A percentile compares a stretch with the other conserved stretches of the same genome.
Conservation (phyloP, 2,797 vertebrate species). For the Danio choprae region DNA sequence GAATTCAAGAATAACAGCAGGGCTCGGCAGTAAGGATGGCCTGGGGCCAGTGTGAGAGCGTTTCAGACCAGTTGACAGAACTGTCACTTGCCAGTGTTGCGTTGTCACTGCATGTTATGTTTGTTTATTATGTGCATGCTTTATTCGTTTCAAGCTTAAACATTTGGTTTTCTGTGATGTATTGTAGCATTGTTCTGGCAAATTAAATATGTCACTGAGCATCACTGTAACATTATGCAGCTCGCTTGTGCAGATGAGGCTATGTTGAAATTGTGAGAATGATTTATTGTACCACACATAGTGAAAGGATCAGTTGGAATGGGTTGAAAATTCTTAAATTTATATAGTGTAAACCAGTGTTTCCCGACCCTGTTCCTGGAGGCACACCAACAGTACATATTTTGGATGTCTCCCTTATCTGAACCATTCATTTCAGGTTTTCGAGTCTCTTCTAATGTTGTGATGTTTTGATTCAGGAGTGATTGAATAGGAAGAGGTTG, state of each 20-base stretch:
- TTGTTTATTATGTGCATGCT: slow-evolving; percentile 9
- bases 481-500: background rate
- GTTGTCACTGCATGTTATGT: background rate
- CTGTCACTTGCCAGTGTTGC: background rate
- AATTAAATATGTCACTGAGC: slow-evolving; percentile 18
- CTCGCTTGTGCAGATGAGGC: slow-evolving; percentile 6
- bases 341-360: background rate
- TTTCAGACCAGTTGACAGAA: slow-evolving; percentile 20
- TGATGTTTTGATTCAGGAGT: no score
- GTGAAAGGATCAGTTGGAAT: background rate
- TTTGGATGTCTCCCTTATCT: no score
- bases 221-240: background rate
- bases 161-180: slow-evolving; percentile 1
- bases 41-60: background rate
- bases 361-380: background rate
- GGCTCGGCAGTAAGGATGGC: background rate
- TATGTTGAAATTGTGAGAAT: slow-evolving; percentile 14
- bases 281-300: slow-evolving; percentile 8
- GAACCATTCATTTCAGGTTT: no score
- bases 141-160: background rate
- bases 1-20: background rate
- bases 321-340: background rate
- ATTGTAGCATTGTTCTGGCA: slow-evolving; percentile 8
- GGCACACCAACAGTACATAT: no score
- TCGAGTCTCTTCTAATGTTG: no score